Conservation (phyloP, 2,113 vertebrate genomes). For the Paracanthobrama guichenoti region DNA sequence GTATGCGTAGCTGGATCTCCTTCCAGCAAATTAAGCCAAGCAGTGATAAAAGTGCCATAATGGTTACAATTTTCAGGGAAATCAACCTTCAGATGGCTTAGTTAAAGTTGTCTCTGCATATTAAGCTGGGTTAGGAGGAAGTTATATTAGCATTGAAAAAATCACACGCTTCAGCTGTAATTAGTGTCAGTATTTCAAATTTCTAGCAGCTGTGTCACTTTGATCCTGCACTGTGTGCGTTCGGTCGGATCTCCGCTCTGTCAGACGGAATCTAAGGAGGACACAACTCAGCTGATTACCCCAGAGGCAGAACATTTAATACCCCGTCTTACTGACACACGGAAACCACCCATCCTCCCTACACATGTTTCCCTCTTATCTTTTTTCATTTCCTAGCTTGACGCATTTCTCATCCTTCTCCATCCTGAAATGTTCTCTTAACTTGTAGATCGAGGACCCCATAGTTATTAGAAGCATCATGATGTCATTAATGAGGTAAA, state of each 20-base stretch:
- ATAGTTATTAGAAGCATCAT: neutral
- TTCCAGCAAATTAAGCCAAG: neutral
- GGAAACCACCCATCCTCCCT: slow-evolving; percentile 18
- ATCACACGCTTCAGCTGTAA: neutral
- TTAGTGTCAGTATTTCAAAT: slow-evolving; percentile 4
- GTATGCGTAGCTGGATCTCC: neutral
- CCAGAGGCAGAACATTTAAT: neutral
- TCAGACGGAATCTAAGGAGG: neutral
- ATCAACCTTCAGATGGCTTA: neutral
- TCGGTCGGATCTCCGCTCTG: neutral
- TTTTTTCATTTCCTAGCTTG: slow-evolving; percentile 33
- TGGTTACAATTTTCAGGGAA: neutral
- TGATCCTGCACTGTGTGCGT: neutral
- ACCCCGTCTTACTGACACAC: slow-evolving; percentile 5
- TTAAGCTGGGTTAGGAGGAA: neutral
- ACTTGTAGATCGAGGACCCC: neutral
- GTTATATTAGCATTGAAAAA: neutral
- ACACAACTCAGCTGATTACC: slow-evolving; percentile 14
- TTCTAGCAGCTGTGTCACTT: slow-evolving; percentile 16
- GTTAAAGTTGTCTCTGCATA: slow-evolving; percentile 2
- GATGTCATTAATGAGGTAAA: neutral
- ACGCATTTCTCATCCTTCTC: neutral
- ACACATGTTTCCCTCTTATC: neutral
- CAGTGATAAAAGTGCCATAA: neutral
- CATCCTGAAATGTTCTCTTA: neutral